Base-by-base conservation (phyloP, 1,140 invertebrate species). In the Spodoptera litura region DNA sequence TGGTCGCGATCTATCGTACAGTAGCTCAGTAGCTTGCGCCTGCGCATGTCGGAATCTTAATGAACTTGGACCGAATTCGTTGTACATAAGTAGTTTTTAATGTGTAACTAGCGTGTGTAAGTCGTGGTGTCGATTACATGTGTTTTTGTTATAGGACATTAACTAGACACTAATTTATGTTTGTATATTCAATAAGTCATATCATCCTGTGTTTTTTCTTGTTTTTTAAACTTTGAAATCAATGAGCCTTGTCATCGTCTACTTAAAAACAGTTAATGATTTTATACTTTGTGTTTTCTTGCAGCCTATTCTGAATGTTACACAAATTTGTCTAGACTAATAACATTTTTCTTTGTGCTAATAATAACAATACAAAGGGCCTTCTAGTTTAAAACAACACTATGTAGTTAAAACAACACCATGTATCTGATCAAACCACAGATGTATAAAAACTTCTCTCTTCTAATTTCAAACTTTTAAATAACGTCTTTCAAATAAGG, bases 1-100 rank as follows among this genome's bases (percentile, higher is more conserved):
- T 35, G 13, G 31, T 56, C 20, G 10, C 15, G 10, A 74, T 61
- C 15, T 25, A 51, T 13, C 49, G 3, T 64, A 62, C 58, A 12
- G 73, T 64, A 75, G 73, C 73, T 15, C 58, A 20, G 73, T 64
- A 75, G 73, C 73, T 35, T 52, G 72, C 72, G 72, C 59, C 0
- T 44, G 84, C 75, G 83, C 79, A 78, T 80, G 77, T 82, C 56
- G 75, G 80, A 81, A 88, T 87, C 85, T 82, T 78, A 88, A 84
- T 88, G 84, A 88, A 91, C 90, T 91, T 93, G 91, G 87, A 91
- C 90, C 89, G 87, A 90, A 91, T 89, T 90, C 78, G 81, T 13
- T 68, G 64, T 68, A 81, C 83, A 81, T 88, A 86, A 89, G 86
- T 91, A 88, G 84, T 79, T 84, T 85, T 87, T 86, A 78, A 81